Conservation (phyloP, 2,888 invertebrate species). For the Exephanes ischioxanthus region DNA sequence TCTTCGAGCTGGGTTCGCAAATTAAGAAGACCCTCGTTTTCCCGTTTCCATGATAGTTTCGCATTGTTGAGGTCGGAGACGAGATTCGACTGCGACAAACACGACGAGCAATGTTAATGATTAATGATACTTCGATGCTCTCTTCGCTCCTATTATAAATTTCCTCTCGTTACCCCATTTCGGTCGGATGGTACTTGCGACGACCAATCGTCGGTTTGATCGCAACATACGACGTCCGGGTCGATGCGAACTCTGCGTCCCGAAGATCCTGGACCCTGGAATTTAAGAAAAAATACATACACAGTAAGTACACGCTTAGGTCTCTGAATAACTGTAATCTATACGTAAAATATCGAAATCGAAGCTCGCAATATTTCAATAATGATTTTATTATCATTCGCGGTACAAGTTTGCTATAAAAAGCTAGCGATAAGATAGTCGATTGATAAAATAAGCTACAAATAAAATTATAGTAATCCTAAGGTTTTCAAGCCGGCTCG, state of each 20-base stretch:
- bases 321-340: background rate
- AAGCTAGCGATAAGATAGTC: background rate
- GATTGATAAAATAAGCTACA: background rate
- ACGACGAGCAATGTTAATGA: background rate
- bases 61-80: slow-evolving; percentile 72
- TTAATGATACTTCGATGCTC: background rate
- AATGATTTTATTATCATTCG: slow-evolving; percentile 28
- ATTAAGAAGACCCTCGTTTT: slow-evolving; percentile 73
- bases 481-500: slow-evolving; percentile 25
- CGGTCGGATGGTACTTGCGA: slow-evolving; percentile 45
- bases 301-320: background rate
- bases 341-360: background rate
- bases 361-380: slow-evolving; percentile 9
- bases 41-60: slow-evolving; percentile 75
- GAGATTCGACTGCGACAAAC: slow-evolving; percentile 46
- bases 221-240: slow-evolving; percentile 58
- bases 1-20: slow-evolving; percentile 75
- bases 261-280: slow-evolving; percentile 56
- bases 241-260: slow-evolving; percentile 61
- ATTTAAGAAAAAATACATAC: background rate
- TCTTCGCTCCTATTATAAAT: background rate
- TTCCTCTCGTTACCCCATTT: slow-evolving; percentile 57
- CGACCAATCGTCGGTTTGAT: slow-evolving; percentile 41
- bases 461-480: slow-evolving; percentile 1
- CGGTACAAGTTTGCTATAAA: slow-evolving; percentile 27